Evolutionary conservation across 2,113 vertebrate species (phyloP).

Genomic region (Sprattus sprattus): DNA sequence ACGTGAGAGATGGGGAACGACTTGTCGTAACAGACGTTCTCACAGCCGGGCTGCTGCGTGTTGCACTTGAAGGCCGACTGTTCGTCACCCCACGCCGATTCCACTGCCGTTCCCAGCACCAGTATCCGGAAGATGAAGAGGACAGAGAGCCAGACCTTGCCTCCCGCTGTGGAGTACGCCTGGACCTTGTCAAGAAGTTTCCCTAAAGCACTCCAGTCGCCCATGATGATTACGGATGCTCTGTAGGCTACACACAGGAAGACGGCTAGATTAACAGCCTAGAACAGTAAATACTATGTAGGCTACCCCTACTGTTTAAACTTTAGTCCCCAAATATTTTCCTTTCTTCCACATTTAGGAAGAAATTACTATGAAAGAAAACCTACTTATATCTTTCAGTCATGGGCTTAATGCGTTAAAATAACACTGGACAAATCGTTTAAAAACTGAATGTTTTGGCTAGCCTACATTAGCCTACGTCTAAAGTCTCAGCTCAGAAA

Average conservation of each 20-base stretch:
- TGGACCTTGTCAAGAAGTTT: constrained; percentile 88
- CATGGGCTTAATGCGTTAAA: neutral
- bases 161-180: constrained; percentile 85
- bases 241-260: constrained; percentile 11
- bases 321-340: neutral
- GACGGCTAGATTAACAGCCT: neutral
- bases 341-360: neutral
- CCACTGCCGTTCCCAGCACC: constrained; percentile 82
- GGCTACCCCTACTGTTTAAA: neutral
- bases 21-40: constrained; percentile 87
- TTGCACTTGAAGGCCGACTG: constrained; percentile 87
- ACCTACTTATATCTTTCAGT: neutral
- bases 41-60: constrained; percentile 85
- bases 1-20: constrained; percentile 88
- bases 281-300: neutral
- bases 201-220: constrained; percentile 87
- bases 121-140: constrained; percentile 89
- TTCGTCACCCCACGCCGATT: constrained; percentile 88
- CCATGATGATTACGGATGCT: constrained; percentile 65
- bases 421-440: neutral
- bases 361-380: neutral
- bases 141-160: constrained; percentile 81
- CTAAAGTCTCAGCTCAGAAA: neutral
- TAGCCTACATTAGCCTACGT: neutral
- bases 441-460: neutral